A percentile compares a stretch with the other conserved stretches of the same genome.
phyloP scores from a whole-genome alignment of 2,888 invertebrate species.

The Tethea ocularis region DNA sequence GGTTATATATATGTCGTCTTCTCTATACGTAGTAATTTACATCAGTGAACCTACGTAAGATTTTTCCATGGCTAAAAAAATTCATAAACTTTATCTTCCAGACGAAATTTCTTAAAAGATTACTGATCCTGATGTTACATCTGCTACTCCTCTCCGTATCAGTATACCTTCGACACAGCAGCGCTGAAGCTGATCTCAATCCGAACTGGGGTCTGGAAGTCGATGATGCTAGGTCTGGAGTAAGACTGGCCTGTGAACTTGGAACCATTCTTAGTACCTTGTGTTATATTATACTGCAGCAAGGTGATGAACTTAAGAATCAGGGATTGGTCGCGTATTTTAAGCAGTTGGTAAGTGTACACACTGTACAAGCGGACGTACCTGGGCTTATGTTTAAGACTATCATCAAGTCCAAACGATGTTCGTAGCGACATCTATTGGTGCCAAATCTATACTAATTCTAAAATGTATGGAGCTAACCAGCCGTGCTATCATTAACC shows the following conservation, averaged over 20 bases:
- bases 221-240: conserved; percentile 66
- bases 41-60: too few relatives aligned
- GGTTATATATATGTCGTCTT: too few relatives aligned
- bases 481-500: too few relatives aligned
- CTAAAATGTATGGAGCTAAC: too few relatives aligned
- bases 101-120: conserved; percentile 96
- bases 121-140: conserved; percentile 94
- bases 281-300: conserved; percentile 94
- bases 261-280: conserved; percentile 93
- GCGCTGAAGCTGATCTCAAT: conserved; percentile 61
- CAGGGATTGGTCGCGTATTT: conserved; percentile 95
- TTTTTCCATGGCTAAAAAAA: background rate
- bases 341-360: conserved; percentile 94
- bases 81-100: conserved; percentile 63
- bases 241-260: conserved; percentile 91
- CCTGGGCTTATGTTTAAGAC: too few relatives aligned
- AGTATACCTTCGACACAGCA: conserved; percentile 92
- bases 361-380: too few relatives aligned
- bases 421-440: too few relatives aligned
- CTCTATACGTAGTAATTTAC: too few relatives aligned
- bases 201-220: conserved; percentile 70
- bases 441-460: too few relatives aligned
- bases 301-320: conserved; percentile 97
- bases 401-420: too few relatives aligned
- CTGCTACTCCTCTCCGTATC: conserved; percentile 94